These are phyloP conservation scores for Sebastes nivosus DNA, from an alignment of 2,797 vertebrate species.

Conservation along the genomic window DNA sequence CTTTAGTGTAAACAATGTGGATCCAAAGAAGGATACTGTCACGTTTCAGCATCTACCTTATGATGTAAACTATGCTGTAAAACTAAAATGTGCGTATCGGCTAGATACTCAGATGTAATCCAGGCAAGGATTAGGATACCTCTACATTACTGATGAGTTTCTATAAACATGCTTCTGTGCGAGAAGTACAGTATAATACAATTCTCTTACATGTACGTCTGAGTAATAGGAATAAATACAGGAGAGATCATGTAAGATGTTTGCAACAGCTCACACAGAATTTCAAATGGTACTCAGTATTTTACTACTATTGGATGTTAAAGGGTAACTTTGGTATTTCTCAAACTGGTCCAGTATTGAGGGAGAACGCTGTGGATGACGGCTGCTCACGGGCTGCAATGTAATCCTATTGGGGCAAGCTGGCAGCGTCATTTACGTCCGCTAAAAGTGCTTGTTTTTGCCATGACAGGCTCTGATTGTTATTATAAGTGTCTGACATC, in stretches of 20 bases:
- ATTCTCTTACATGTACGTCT: slow-evolving; percentile 2
- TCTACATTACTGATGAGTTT: neutral
- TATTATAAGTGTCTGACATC: too few relatives aligned
- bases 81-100: slow-evolving; percentile 14
- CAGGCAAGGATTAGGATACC: neutral
- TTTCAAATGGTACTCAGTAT: neutral
- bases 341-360: too few relatives aligned
- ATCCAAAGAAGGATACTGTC: slow-evolving; percentile 10
- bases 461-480: too few relatives aligned
- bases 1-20: neutral
- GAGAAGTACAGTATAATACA: slow-evolving; percentile 2
- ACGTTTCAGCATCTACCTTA: neutral
- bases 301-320: neutral
- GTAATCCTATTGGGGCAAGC: too few relatives aligned
- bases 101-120: slow-evolving; percentile 4
- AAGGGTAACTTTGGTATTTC: too few relatives aligned
- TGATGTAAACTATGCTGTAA: neutral
- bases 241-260: neutral
- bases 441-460: too few relatives aligned
- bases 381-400: too few relatives aligned
- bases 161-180: slow-evolving; percentile 47
- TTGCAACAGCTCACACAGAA: neutral
- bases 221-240: slow-evolving; percentile 48
- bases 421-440: too few relatives aligned
- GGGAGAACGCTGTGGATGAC: too few relatives aligned